Evolutionary conservation across 2,888 invertebrate genomes (phyloP), one percentile per base, ranked within the genome.

Genomic region (Sarcophaga caerulescens): DNA sequence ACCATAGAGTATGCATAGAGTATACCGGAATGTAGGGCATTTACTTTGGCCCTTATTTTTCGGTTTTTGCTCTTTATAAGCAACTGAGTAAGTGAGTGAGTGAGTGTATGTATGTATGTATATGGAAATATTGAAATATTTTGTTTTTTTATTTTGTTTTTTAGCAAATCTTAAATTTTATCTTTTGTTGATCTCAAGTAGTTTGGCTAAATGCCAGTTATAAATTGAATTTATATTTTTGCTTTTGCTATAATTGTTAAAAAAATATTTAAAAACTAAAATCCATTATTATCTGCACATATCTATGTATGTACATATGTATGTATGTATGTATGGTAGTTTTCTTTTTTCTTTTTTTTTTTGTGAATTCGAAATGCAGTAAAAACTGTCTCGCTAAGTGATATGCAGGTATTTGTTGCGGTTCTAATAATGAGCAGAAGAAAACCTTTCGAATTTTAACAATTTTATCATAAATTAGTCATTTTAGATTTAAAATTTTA

Each of bases 181-280:
- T 77, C 83, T 80, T 85, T 85, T 85, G 82, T 83, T 85, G 85
- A 85, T 86, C 84, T 86, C 84, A 84, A 86, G 86, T 78, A 81
- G 86, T 78, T 84, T 84, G 86, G 86, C 86, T 12, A 62, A 78
- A 65, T 81, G 86, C 86, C 86, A 84, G 70, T 59, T 75, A 63
- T 68, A 66, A 84, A 84, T 81, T 84, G n/a, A 83, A 74, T 86
- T 84, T 84, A 60, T 78, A 81, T 52, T 52, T 14, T 52, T 14
- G 17, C 17, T 52, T 52, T 52, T 52, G 52, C 17, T 52, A 52
- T 52, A 75, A 66, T 78, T 60, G 19, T 77, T 75, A 23, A 17
- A 14, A 14, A 52, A 52, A 47, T 47, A 14, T 35, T 35, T 35
- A 35, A 35, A 35, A 35, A 35, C 35, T 35, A 35, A 35, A 35